Conservation (phyloP, 2,113 vertebrate genomes). For the Cisticola juncidis region DNA sequence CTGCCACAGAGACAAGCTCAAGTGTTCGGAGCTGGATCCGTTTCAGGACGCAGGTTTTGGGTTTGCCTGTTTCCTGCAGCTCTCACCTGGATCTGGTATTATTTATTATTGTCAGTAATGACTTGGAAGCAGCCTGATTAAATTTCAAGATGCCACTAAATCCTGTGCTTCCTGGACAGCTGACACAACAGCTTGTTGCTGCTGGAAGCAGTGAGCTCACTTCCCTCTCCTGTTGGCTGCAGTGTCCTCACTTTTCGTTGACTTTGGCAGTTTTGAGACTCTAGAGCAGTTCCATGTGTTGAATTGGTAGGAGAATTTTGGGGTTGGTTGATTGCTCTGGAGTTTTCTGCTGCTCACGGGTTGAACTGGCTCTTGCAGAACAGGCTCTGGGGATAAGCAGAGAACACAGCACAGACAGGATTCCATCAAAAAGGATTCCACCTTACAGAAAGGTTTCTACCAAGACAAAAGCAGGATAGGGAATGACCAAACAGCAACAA, state of each 20-base stretch:
- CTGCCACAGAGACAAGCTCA: background rate
- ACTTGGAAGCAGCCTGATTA: constrained; percentile 29
- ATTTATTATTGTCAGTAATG: constrained; percentile 10
- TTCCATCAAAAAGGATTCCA: no score
- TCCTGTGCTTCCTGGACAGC: constrained; percentile 59
- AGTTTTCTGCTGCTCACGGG: background rate
- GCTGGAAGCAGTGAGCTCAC: constrained; percentile 57
- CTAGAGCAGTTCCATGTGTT: background rate
- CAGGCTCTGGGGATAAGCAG: background rate
- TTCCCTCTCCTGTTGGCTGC: constrained; percentile 48
- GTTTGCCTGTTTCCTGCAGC: background rate
- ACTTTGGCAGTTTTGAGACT: background rate
- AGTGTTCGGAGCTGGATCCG: background rate
- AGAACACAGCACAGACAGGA: background rate
- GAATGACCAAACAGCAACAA: background rate
- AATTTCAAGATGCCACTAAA: background rate
- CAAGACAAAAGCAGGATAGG: background rate
- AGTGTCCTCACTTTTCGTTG: background rate
- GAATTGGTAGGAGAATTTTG: background rate
- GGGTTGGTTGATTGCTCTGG: background rate
- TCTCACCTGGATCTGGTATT: background rate
- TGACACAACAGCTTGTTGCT: constrained; percentile 66
- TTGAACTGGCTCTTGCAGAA: background rate
- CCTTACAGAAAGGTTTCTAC: background rate
- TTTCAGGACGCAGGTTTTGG: background rate